A percentile compares a stretch with the other conserved stretches of the same genome.
phyloP scores from a whole-genome alignment of 2,113 vertebrate genomes.

The Hippocampus abdominalis region DNA sequence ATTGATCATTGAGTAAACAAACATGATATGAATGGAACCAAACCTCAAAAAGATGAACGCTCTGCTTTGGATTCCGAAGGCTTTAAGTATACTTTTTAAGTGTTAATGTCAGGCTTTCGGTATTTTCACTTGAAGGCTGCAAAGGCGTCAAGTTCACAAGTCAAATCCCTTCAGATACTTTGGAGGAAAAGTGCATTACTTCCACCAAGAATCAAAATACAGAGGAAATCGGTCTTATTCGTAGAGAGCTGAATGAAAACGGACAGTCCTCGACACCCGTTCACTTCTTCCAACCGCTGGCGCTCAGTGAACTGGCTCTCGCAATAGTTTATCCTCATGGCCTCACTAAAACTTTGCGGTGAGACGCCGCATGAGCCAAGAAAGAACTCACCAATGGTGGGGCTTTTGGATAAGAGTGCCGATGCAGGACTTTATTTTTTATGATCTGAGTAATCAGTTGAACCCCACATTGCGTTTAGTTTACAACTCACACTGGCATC shows the following conservation, averaged over 20 bases:
- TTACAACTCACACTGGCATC: neutral
- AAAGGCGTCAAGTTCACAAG: neutral
- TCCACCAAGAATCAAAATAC: neutral
- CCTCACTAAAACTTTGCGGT: neutral
- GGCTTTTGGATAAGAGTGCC: neutral
- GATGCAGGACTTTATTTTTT: neutral
- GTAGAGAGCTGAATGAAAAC: neutral
- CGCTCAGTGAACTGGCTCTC: neutral
- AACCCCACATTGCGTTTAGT: neutral
- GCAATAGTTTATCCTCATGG: neutral
- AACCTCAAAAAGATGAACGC: slow-evolving; percentile 9
- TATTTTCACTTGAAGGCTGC: neutral
- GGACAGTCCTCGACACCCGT: neutral
- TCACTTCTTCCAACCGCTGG: neutral
- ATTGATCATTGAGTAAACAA: slow-evolving; percentile 53
- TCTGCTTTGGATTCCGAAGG: neutral
- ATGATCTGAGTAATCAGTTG: neutral
- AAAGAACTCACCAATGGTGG: neutral
- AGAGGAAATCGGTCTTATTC: neutral
- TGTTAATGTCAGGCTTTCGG: neutral
- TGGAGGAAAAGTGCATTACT: neutral
- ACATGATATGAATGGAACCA: slow-evolving; percentile 33
- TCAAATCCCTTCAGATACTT: neutral
- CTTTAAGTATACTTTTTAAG: neutral
- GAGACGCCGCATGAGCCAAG: neutral